A percentile compares a stretch with the other conserved stretches of the same genome.
phyloP scores from a whole-genome alignment of 2,888 invertebrate species.

The Lochmaea capreae region DNA sequence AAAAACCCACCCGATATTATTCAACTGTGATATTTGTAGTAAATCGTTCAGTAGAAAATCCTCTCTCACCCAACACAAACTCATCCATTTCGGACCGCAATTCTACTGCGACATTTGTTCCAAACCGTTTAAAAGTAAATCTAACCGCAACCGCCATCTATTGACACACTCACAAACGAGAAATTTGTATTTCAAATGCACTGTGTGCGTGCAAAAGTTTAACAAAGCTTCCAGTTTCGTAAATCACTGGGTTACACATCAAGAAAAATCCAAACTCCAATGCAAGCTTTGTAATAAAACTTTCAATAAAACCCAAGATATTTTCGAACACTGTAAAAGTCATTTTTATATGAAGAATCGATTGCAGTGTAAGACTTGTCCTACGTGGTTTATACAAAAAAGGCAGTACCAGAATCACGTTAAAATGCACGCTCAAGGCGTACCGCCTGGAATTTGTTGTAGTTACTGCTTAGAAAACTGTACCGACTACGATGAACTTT shows the following conservation, averaged over 20 bases:
- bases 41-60: conserved; percentile 15
- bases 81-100: conserved; percentile 13
- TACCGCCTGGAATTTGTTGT: background rate
- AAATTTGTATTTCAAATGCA: conserved; percentile 13
- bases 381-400: background rate
- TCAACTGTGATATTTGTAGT: conserved; percentile 11
- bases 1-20: background rate
- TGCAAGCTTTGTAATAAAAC: conserved; percentile 1
- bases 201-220: conserved; percentile 2
- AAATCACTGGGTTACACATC: conserved; percentile 8
- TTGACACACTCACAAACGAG: conserved; percentile 9
- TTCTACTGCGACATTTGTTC: conserved; percentile 19
- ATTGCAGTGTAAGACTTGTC: background rate
- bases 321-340: conserved; percentile 1
- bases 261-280: conserved; percentile 3
- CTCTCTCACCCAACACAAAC: conserved; percentile 6
- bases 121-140: conserved; percentile 13
- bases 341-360: background rate
- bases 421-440: conserved; percentile 1
- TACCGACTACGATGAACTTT: background rate
- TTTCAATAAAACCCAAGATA: background rate
- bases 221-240: conserved; percentile 6
- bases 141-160: conserved; percentile 16
- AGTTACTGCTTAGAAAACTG: background rate
- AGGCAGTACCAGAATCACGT: background rate